phyloP scores from a whole-genome alignment of 2,888 invertebrate species.

The Xylota sylvarum region DNA sequence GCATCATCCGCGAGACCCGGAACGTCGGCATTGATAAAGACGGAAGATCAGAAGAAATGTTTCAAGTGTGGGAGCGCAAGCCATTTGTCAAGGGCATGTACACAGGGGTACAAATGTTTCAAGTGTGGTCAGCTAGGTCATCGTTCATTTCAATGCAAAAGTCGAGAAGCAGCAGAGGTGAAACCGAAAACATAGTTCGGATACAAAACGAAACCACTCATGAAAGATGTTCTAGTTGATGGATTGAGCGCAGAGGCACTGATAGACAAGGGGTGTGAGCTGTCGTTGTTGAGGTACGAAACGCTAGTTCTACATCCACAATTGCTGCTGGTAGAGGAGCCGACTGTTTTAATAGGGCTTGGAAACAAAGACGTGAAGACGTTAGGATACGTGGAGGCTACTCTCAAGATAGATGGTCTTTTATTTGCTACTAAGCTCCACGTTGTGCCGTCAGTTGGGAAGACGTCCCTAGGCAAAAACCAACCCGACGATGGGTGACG shows the following conservation, averaged over 20 bases:
- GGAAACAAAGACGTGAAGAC: not conserved
- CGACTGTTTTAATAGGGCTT: too few species aligned
- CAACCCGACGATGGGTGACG: not conserved
- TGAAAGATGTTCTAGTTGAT: not conserved
- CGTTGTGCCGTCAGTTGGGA: too few species aligned
- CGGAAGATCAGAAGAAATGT: constrained; percentile 13
- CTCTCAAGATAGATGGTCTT: too few species aligned
- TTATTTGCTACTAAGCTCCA: too few species aligned
- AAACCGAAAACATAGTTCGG: constrained; percentile 4
- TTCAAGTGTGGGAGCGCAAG: not conserved
- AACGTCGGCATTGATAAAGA: too few species aligned
- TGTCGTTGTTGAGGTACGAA: constrained; percentile 25
- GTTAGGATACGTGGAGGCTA: not conserved
- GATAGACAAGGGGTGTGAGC: constrained; percentile 12
- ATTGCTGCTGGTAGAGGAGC: too few species aligned
- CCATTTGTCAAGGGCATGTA: not conserved
- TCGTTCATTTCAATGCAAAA: constrained; percentile 36
- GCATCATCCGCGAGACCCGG: too few species aligned
- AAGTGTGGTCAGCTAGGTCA: constrained; percentile 37
- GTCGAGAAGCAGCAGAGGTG: not conserved
- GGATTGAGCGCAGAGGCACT: constrained; percentile 1
- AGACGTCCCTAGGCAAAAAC: not conserved
- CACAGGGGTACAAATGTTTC: constrained; percentile 9
- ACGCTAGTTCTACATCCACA: constrained; percentile 11
- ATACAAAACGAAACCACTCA: not conserved